Evolutionary conservation across 2,888 invertebrate genomes (phyloP), one percentile per base, ranked within the genome.

Genomic region (Drosophila buzzatii): DNA sequence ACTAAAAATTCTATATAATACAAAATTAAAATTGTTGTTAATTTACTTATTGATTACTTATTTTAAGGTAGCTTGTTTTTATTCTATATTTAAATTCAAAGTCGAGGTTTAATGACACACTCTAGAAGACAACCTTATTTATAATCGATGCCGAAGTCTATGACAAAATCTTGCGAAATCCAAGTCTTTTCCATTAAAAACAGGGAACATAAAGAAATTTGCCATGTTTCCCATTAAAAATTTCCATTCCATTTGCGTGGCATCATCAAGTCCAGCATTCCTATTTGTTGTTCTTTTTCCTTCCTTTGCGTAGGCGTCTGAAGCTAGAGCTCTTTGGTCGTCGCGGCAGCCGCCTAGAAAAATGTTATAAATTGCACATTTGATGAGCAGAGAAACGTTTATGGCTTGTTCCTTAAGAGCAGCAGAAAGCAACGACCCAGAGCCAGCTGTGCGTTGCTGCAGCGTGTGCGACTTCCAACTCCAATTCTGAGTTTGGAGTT

Each of bases 281-380:
- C n/a, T 16, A 18, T 2, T 18, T 31, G 9, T n/a, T 49, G 23
- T 12, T 27, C 6, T 27, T 27, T 6, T 39, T 18, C 9, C 31
- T 52, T 67, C 68, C 41, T 72, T 61, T 65, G 90, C 89, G 90
- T 85, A 89, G 85, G 85, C 86, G 85, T 76, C 61, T 73, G 79
- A 56, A 77, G 76, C 76, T 69, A 69, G 3, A 51, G 56, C 52
- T 81, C 52, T 81, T 65, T 61, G 44, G 68, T 9, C 20, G 37
- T 57, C 52, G 57, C 62, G 56, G 70, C 62, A 66, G 77, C 70
- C 42, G 72, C 67, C 60, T 67, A 70, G 70, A 58, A 72, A 74
- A 80, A 76, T 76, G 81, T 81, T 90, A 88, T 90, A 88, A 88
- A 88, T 90, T 91, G 90, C 90, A 76, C 84, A 88, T 90, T 91